phyloP scores from a whole-genome alignment of 2,888 invertebrate genomes.

The Tanypteryx hageni region DNA sequence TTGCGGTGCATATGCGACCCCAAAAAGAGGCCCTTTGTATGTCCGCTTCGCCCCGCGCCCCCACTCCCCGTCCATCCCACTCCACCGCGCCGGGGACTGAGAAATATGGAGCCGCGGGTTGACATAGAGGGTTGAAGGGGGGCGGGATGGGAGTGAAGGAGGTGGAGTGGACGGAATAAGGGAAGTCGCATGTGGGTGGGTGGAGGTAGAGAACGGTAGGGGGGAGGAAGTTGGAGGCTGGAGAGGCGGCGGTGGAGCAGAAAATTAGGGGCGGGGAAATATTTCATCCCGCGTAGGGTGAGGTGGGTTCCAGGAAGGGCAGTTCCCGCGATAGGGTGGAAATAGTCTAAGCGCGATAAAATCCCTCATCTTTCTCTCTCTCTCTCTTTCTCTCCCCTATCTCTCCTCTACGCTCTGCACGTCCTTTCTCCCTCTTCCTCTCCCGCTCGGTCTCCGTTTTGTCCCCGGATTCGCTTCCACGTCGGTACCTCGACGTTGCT shows the following conservation, averaged over 20 bases:
- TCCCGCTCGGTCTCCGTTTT: background rate
- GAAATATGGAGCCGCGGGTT: slow-evolving; percentile 46
- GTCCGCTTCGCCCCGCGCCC: background rate
- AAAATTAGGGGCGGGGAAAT: slow-evolving; percentile 67
- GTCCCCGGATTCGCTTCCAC: background rate
- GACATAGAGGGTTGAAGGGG: background rate
- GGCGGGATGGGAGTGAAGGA: background rate
- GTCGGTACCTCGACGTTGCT: background rate
- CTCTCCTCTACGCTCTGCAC: background rate
- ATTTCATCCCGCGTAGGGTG: slow-evolving; percentile 47
- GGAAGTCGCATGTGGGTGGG: slow-evolving; percentile 30
- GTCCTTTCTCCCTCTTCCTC: slow-evolving; percentile 1
- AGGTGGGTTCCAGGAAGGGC: background rate
- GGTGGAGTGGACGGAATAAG: slow-evolving; percentile 14
- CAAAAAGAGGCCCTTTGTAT: slow-evolving; percentile 38
- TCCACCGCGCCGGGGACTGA: background rate
- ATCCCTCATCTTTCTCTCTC: slow-evolving; percentile 1
- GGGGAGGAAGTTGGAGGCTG: slow-evolving; percentile 31
- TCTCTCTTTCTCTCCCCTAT: background rate
- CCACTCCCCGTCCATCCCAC: background rate
- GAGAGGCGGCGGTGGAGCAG: slow-evolving; percentile 65
- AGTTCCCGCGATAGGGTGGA: slow-evolving; percentile 47
- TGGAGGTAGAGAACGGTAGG: too few relatives aligned
- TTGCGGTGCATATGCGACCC: slow-evolving; percentile 57
- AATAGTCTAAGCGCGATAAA: slow-evolving; percentile 55